Base-by-base conservation (phyloP, 2,888 invertebrate species). In the Steinernema scapterisci region DNA sequence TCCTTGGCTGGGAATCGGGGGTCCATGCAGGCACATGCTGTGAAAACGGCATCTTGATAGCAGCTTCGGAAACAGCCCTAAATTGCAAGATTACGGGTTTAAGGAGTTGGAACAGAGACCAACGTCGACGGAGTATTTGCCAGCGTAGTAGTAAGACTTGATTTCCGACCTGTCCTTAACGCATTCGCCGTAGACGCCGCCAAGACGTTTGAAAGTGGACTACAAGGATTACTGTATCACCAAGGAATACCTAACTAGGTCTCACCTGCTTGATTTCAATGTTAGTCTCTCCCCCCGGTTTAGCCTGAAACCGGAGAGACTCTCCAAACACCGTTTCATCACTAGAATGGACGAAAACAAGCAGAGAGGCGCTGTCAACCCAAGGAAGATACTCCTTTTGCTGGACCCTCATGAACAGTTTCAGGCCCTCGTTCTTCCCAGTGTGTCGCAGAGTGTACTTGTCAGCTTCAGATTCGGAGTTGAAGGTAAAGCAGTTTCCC, bases 401-500 rank as follows among this genome's bases (percentile, higher is more conserved):
- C n/a, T 72, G 71, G 9, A 80, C 73, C 31, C 73, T 44, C 70
- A 80, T 44, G n/a, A 75, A 52, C n/a, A 76, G 76, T 27, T 72
- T 52, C 19, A 80, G 71, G 19, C 79, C 80, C 31, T 63, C 31
- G 31, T n/a, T 16, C 31, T 63, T 27, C 16, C 63, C 63, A 2
- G 63, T 31, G 31, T 63, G 31, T 13, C 63, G 63, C 31, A 31
- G 63, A 13, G 27, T 13, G 16, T 7, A 16, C 31, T 31, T 27
- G 3, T 63, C 63, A 11, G 27, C 16, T 1, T n/a, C 19, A 5
- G 48, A 48, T 5, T 51, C 43, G 70, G 75, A 77, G 48, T 80
- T 80, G 76, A 80, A 81, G 11, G 80, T 80, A 52, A 77, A 81
- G 75, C 80, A 81, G 56, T 78, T 81, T n/a, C 81, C 81, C 13